Evolutionary conservation across 2,113 vertebrate genomes (phyloP).

Genomic region (Sylvia atricapilla): DNA sequence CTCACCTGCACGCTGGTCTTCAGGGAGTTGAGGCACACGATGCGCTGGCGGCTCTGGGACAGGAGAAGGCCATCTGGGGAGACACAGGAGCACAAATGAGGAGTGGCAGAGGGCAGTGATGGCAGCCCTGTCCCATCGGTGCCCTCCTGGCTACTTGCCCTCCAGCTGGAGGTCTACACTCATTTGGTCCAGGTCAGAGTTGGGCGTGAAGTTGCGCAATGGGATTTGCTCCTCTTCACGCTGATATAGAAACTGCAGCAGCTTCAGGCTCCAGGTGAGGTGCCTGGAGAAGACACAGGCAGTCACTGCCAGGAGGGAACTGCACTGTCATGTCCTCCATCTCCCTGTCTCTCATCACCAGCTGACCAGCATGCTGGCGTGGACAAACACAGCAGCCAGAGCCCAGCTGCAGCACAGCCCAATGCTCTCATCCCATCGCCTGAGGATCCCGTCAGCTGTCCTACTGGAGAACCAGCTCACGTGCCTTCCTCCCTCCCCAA

Average conservation of each 20-base stretch:
- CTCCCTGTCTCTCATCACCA: background rate
- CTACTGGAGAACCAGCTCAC: background rate
- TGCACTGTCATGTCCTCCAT: background rate
- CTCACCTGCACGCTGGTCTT: constrained; percentile 86
- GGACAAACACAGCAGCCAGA: background rate
- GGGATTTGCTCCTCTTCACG: constrained; percentile 85
- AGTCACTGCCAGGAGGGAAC: background rate
- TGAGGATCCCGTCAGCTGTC: background rate
- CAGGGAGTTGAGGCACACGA: constrained; percentile 88
- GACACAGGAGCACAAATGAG: background rate
- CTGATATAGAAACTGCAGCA: constrained; percentile 82
- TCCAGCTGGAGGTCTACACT: constrained; percentile 86
- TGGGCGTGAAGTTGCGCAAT: constrained; percentile 84
- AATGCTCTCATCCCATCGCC: background rate
- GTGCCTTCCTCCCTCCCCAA: background rate
- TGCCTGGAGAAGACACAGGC: constrained; percentile 72
- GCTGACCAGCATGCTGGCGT: background rate
- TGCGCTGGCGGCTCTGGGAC: constrained; percentile 96
- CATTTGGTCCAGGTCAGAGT: constrained; percentile 89
- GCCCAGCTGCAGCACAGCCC: background rate
- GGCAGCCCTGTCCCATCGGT: fast-evolving
- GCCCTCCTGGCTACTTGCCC: constrained; percentile 69
- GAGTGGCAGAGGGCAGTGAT: background rate
- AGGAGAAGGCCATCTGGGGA: constrained; percentile 89
- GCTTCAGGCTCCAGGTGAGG: constrained; percentile 94